phyloP scores from a whole-genome alignment of 2,888 invertebrate species.

The Boloria selene region DNA sequence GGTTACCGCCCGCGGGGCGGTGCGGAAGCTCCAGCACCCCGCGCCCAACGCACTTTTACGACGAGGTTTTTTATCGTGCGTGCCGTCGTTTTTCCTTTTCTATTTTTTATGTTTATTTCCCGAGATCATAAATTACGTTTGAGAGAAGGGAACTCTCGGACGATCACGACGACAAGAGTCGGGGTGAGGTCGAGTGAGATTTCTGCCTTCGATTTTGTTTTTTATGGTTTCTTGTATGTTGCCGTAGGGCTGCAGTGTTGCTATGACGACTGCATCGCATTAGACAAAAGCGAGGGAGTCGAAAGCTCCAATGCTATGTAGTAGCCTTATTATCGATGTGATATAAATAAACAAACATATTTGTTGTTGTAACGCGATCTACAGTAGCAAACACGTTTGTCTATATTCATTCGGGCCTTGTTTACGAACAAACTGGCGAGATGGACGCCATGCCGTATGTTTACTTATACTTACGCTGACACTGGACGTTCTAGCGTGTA shows the following conservation, averaged over 20 bases:
- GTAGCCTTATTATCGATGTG: conserved; percentile 50
- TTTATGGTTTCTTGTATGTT: conserved; percentile 74
- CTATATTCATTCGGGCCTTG: conserved; percentile 77
- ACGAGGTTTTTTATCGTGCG: conserved; percentile 82
- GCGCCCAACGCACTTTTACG: conserved; percentile 74
- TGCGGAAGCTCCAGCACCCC: conserved; percentile 52
- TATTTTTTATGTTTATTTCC: conserved; percentile 84
- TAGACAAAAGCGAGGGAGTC: conserved; percentile 53
- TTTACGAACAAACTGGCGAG: conserved; percentile 76
- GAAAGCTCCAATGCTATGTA: conserved; percentile 43
- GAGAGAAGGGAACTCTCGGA: conserved; percentile 82
- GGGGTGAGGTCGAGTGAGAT: conserved; percentile 75
- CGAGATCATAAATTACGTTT: conserved; percentile 83
- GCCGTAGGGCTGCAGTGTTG: conserved; percentile 71
- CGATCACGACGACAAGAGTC: conserved; percentile 77
- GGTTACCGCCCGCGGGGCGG: conserved; percentile 74
- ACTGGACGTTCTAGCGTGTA: conserved; percentile 59
- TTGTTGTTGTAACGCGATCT: conserved; percentile 77
- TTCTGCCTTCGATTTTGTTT: conserved; percentile 73
- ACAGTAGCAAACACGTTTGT: conserved; percentile 70
- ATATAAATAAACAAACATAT: conserved; percentile 66
- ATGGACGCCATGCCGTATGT: conserved; percentile 68
- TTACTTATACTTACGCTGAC: conserved; percentile 52
- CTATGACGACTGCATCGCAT: conserved; percentile 77
- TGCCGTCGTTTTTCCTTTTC: conserved; percentile 83